Evolutionary conservation across 2,888 invertebrate genomes (phyloP), one percentile per base, ranked within the genome.

Genomic region (Eustalomyia histrio): DNA sequence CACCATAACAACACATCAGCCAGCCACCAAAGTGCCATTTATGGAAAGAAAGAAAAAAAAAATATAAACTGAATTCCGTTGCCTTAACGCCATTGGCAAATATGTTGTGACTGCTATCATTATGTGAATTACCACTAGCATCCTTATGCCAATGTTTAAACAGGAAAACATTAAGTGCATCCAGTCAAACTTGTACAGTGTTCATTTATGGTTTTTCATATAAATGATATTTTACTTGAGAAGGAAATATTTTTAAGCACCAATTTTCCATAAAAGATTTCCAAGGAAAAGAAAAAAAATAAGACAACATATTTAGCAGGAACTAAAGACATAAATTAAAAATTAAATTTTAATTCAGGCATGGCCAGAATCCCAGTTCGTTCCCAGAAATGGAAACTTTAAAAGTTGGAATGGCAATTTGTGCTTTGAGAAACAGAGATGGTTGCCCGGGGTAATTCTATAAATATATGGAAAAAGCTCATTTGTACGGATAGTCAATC

Each of bases 1-100:
- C 76, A 73, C 58, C 61, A 69, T 65, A 80, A 67, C 74, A 71
- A 61, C 69, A 73, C 60, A 69, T 69, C 50, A 81, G 69, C 58
- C 71, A 61, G 75, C 67, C 71, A 71, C 60, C 50, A 74, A 74
- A 52, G 39, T 57, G 69, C 63, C 76, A 50, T 33, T 78, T 65
- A 71, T 35, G 43, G 33, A 21, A 1, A 17, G 16, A 14, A 16
- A 12, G 9, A 10, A 61, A 33, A 39, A 47, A 72, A n/a, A 52
- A 21, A n/a, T 17, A 74, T 17, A 74, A 21, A 10, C n/a, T 16
- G 12, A 18, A 67, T 16, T 16, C n/a, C 10, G 12, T 6, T 33
- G 47, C 21, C 17, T 52, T 9, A 39, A 50, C 14, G 43, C 14
- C 29, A 43, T 47, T 17, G 35, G 39, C 43, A 39, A 39, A 47